These are phyloP conservation scores for Oreortyx pictus DNA, from an alignment of 2,797 vertebrate species.

Conservation along the genomic window DNA sequence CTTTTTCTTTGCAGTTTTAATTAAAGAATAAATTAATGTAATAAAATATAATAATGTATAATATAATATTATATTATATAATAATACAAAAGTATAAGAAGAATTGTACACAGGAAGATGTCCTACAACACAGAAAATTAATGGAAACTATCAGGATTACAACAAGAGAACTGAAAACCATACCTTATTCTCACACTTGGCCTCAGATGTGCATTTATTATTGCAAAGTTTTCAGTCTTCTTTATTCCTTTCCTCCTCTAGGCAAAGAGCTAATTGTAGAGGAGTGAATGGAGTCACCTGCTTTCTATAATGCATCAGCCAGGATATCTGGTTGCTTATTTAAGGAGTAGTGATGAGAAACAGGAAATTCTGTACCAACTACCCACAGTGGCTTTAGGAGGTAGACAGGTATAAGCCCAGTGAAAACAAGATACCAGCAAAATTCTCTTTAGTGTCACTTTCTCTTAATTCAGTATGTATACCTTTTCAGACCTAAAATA, in stretches of 20 bases:
- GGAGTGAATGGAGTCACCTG: neutral
- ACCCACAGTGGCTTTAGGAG: neutral
- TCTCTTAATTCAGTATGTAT: neutral
- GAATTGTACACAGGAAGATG: neutral
- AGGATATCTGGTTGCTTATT: rapidly evolving
- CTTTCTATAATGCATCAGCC: rapidly evolving
- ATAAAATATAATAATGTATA: too few relatives aligned
- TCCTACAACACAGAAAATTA: neutral
- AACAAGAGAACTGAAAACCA: neutral
- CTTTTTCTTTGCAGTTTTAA: neutral
- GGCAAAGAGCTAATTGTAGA: neutral
- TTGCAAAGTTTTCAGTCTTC: neutral
- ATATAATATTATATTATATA: too few relatives aligned
- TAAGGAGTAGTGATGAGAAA: neutral
- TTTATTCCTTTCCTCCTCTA: neutral
- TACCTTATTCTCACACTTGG: neutral
- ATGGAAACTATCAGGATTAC: neutral
- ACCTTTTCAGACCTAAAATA: neutral
- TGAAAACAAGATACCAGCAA: neutral
- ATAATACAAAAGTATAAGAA: neutral
- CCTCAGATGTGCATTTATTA: neutral
- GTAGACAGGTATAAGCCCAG: neutral
- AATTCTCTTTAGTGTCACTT: neutral
- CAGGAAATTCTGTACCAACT: neutral
- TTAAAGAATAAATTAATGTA: neutral